These are phyloP conservation scores for Cyclargus thomasi DNA, from an alignment of 1,140 invertebrate genomes.

Conservation along the genomic window DNA sequence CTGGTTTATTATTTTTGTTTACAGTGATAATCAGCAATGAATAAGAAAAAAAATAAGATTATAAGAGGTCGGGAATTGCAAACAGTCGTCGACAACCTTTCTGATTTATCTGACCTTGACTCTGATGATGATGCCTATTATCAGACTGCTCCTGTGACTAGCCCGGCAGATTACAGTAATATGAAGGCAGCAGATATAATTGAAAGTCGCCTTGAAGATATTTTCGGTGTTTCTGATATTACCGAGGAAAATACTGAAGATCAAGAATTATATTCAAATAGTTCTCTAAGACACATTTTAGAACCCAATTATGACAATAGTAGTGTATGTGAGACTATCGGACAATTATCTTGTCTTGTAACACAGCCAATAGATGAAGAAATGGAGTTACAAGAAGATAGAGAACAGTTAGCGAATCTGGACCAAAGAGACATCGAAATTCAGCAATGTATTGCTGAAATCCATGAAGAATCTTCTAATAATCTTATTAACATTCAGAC, in stretches of 20 bases:
- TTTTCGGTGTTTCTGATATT: slow-evolving; percentile 17
- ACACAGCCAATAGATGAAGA: too few relatives aligned
- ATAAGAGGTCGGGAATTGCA: slow-evolving; percentile 2
- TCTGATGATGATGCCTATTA: slow-evolving; percentile 25
- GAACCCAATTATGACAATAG: neutral
- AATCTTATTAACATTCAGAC: neutral
- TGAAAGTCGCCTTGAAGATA: slow-evolving; percentile 27
- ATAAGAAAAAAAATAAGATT: neutral
- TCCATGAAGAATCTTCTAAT: neutral
- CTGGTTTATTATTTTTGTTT: too few relatives aligned
- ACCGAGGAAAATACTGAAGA: slow-evolving; percentile 7
- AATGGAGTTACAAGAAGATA: too few relatives aligned
- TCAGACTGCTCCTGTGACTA: slow-evolving; percentile 15
- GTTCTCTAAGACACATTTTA: neutral
- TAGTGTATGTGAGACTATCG: too few relatives aligned
- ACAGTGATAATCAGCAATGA: too few relatives aligned
- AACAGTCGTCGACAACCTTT: slow-evolving; percentile 15
- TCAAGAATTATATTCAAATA: slow-evolving; percentile 1
- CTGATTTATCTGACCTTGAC: slow-evolving; percentile 26
- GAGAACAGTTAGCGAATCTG: too few relatives aligned
- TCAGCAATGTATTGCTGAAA: neutral
- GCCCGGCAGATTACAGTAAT: slow-evolving; percentile 20
- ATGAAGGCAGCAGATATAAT: slow-evolving; percentile 20
- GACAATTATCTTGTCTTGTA: too few relatives aligned
- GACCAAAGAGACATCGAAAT: too few relatives aligned